Conservation (phyloP, 2,113 vertebrate species). For the Bungarus multicinctus region DNA sequence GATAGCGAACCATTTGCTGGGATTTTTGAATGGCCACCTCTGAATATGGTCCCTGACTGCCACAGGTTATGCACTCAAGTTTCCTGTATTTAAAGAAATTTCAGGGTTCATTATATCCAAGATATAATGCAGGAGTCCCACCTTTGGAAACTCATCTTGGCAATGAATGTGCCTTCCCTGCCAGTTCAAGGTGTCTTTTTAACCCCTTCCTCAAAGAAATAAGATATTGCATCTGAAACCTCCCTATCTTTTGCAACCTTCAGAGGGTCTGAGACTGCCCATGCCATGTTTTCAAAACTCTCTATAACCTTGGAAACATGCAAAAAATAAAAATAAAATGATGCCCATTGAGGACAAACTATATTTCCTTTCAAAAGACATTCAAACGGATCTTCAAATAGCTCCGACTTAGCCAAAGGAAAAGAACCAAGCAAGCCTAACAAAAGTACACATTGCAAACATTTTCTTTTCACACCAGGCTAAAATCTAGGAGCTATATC, state of each 20-base stretch:
- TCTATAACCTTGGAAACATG: constrained; percentile 25
- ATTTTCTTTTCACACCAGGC: constrained; percentile 12
- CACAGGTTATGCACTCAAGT: constrained; percentile 45
- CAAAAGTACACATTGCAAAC: constrained; percentile 30
- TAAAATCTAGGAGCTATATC: neutral
- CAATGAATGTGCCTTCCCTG: neutral
- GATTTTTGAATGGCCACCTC: too few species aligned
- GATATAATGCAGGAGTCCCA: too few species aligned
- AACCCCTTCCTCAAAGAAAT: neutral
- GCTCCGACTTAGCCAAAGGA: constrained; percentile 38
- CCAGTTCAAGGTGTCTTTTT: neutral
- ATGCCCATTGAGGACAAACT: constrained; percentile 14
- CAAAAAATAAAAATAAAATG: constrained; percentile 44
- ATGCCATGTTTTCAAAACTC: neutral
- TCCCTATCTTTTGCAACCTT: neutral
- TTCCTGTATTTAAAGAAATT: constrained; percentile 6
- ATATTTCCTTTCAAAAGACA: constrained; percentile 40
- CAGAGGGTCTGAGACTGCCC: neutral
- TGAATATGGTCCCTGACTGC: neutral
- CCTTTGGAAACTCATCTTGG: neutral
- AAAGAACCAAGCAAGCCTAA: constrained; percentile 26
- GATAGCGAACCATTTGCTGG: too few species aligned
- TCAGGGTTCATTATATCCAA: neutral
- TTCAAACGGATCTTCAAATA: constrained; percentile 39
- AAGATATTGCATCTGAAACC: neutral